phyloP scores from a whole-genome alignment of 2,113 vertebrate genomes.

The Leucosticte australis region DNA sequence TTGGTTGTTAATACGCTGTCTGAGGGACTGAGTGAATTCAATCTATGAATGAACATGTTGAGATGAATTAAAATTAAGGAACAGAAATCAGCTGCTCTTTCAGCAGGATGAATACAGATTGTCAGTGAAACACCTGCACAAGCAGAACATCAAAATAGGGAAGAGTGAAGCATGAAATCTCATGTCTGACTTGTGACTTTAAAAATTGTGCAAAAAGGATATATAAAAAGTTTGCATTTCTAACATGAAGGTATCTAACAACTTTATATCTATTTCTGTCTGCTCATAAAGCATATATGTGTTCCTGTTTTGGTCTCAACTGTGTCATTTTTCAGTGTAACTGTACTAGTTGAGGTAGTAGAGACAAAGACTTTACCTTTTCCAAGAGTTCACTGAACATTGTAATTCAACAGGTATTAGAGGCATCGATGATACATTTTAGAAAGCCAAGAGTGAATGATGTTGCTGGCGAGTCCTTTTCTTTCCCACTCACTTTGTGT shows the following conservation, averaged over 20 bases:
- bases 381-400: background rate
- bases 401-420: background rate
- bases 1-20: background rate
- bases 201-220: background rate
- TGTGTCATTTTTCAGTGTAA: background rate
- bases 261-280: background rate
- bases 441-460: background rate
- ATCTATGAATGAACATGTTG: background rate
- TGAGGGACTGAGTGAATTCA: background rate
- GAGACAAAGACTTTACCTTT: background rate
- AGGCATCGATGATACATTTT: background rate
- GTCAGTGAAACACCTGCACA: background rate
- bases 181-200: background rate
- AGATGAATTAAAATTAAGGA: conserved; percentile 12
- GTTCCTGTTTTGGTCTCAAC: background rate
- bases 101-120: background rate
- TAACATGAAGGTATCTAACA: background rate
- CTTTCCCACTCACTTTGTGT: background rate
- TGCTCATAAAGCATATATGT: background rate
- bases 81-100: background rate
- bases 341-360: background rate
- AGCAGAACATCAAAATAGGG: background rate
- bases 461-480: background rate
- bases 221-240: background rate
- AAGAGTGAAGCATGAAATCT: background rate